Percentiles rank a stretch among this genome's conserved stretches.
These are phyloP conservation scores for Sakesphorus luctuosus DNA, from an alignment of 2,113 vertebrate species.

Conservation along the genomic window DNA sequence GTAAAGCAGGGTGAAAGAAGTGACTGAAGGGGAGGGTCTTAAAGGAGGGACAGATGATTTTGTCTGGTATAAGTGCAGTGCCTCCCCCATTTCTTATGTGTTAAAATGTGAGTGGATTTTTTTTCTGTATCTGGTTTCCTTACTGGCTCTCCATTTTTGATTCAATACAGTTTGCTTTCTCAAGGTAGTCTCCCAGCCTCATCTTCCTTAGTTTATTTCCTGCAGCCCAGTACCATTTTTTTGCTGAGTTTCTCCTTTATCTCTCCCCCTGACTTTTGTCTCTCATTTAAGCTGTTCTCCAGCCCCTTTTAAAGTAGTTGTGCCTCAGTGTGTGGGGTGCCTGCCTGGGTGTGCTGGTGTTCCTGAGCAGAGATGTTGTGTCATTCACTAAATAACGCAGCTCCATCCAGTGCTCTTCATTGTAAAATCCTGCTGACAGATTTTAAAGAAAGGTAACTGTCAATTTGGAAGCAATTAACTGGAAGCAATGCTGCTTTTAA, in stretches of 20 bases:
- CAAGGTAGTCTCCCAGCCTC: background rate
- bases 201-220: background rate
- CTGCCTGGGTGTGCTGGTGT: background rate
- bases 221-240: background rate
- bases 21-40: background rate
- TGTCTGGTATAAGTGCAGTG: accelerated
- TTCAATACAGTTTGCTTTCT: background rate
- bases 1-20: background rate
- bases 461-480: accelerated
- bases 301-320: background rate
- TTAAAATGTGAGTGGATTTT: background rate
- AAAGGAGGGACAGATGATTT: background rate
- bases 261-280: background rate
- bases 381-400: background rate
- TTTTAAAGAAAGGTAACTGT: background rate
- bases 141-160: background rate
- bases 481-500: background rate
- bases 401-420: background rate
- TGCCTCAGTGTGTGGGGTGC: background rate
- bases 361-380: background rate
- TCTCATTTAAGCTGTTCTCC: background rate
- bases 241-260: background rate
- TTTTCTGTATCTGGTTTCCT: background rate
- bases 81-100: background rate
- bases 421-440: background rate